A percentile compares a stretch with the other conserved stretches of the same genome.
These are phyloP conservation scores for Hemiprocne comata DNA, from an alignment of 2,113 vertebrate genomes.

Conservation along the genomic window DNA sequence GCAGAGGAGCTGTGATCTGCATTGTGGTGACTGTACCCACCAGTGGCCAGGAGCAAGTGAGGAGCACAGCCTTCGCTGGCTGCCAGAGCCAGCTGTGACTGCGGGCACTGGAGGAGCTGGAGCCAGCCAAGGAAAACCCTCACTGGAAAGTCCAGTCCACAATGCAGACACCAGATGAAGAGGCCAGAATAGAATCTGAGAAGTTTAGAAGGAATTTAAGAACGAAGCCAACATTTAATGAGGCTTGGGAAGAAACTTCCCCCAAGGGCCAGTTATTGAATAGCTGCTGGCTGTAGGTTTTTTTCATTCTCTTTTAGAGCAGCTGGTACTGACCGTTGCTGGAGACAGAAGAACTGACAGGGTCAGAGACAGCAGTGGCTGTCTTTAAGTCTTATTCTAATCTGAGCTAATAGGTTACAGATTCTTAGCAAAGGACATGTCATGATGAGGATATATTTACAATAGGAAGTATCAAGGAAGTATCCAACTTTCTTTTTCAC, in stretches of 20 bases:
- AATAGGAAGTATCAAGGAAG: not conserved
- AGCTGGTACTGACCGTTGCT: not conserved
- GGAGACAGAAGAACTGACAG: conserved; percentile 10
- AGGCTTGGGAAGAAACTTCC: conserved; percentile 46
- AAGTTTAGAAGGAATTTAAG: conserved; percentile 54
- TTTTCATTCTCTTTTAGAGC: not conserved
- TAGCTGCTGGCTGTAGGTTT: conserved; percentile 17
- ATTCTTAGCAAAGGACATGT: not conserved
- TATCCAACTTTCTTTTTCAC: not conserved
- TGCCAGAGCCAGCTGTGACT: not conserved
- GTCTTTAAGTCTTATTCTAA: not conserved
- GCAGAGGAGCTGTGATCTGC: not conserved
- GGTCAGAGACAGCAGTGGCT: not conserved
- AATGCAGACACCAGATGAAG: not conserved
- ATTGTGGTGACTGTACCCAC: not conserved
- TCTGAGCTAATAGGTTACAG: not conserved
- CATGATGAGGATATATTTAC: not conserved
- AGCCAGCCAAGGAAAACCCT: conserved; percentile 12
- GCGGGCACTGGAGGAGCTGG: not conserved
- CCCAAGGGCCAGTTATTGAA: conserved; percentile 14
- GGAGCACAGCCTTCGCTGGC: not conserved
- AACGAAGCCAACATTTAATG: conserved; percentile 43
- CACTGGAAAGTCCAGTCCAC: not conserved
- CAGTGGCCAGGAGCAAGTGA: accelerated
- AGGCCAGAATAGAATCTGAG: conserved; percentile 33